These are phyloP conservation scores for Brenthis hecate DNA, from an alignment of 2,888 invertebrate species.

Conservation along the genomic window DNA sequence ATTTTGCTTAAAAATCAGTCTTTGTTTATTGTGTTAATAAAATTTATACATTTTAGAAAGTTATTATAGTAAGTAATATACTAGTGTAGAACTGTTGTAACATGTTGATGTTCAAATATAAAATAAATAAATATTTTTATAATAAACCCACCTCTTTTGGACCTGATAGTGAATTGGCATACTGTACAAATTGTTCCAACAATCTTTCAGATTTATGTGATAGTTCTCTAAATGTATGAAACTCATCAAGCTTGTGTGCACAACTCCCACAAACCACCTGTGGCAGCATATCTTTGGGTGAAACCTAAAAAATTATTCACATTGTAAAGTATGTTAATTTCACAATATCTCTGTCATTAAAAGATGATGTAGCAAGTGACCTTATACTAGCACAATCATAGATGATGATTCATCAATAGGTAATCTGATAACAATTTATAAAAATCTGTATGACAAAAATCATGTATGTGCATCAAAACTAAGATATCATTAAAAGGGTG, in stretches of 20 bases:
- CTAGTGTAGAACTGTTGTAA: conserved; percentile 29
- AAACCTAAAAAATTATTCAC: conserved; percentile 83
- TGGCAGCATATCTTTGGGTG: conserved; percentile 89
- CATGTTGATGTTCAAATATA: conserved; percentile 19
- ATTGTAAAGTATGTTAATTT: conserved; percentile 48
- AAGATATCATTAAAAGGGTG: conserved; percentile 53
- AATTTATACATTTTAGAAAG: conserved; percentile 18
- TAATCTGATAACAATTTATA: conserved; percentile 66
- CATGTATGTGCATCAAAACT: conserved; percentile 31
- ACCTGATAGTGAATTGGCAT: conserved; percentile 86
- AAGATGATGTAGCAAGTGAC: conserved; percentile 45
- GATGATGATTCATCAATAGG: conserved; percentile 68
- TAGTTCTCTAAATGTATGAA: conserved; percentile 89
- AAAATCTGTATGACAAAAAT: conserved; percentile 41
- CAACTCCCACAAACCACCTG: conserved; percentile 90
- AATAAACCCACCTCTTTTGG: conserved; percentile 83
- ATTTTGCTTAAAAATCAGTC: conserved; percentile 57
- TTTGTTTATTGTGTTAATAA: conserved; percentile 29
- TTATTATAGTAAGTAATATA: conserved; percentile 28
- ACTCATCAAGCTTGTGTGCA: conserved; percentile 88
- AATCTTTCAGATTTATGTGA: conserved; percentile 89
- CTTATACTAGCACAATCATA: conserved; percentile 58
- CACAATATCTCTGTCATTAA: conserved; percentile 55
- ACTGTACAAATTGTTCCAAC: conserved; percentile 88
- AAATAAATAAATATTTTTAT: conserved; percentile 39